Conservation (phyloP, 2,113 vertebrate genomes). For the Physeter macrocephalus region DNA sequence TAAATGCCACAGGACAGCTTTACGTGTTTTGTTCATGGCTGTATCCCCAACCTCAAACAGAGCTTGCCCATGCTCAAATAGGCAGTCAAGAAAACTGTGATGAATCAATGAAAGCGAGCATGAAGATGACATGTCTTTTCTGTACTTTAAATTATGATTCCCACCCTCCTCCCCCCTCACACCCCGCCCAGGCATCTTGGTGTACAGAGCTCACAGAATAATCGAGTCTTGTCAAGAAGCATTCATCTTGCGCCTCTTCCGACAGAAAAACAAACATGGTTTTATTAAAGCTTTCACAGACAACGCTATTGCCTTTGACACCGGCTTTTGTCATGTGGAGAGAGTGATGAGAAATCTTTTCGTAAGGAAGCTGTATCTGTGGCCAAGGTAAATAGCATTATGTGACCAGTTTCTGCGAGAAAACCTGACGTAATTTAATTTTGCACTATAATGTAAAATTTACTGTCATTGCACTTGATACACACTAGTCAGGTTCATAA, state of each 20-base stretch:
- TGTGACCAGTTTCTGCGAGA: background rate
- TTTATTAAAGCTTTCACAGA: slow-evolving; percentile 99
- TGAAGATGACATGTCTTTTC: background rate
- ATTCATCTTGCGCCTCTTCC: slow-evolving; percentile 95
- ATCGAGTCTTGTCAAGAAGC: slow-evolving; percentile 98
- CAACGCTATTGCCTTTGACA: slow-evolving; percentile 91
- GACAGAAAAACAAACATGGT: slow-evolving; percentile 97
- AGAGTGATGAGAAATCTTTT: slow-evolving; percentile 98
- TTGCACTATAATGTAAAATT: background rate
- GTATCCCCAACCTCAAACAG: background rate
- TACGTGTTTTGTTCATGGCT: fast-evolving
- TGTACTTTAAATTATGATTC: background rate
- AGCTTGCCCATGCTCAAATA: background rate
- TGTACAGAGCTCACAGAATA: slow-evolving; percentile 93
- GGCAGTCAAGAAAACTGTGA: background rate
- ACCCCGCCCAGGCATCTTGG: slow-evolving; percentile 87
- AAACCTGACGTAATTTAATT: background rate
- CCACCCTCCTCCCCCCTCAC: background rate
- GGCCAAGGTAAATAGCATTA: slow-evolving; percentile 89
- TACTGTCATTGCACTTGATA: background rate
- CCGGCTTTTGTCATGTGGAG: slow-evolving; percentile 97
- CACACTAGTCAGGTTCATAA: background rate
- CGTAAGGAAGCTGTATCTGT: slow-evolving; percentile 95
- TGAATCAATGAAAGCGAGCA: background rate
- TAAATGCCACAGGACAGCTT: background rate